These are phyloP conservation scores for Drosophila nikananu DNA, from an alignment of 1,140 invertebrate genomes.

Conservation along the genomic window DNA sequence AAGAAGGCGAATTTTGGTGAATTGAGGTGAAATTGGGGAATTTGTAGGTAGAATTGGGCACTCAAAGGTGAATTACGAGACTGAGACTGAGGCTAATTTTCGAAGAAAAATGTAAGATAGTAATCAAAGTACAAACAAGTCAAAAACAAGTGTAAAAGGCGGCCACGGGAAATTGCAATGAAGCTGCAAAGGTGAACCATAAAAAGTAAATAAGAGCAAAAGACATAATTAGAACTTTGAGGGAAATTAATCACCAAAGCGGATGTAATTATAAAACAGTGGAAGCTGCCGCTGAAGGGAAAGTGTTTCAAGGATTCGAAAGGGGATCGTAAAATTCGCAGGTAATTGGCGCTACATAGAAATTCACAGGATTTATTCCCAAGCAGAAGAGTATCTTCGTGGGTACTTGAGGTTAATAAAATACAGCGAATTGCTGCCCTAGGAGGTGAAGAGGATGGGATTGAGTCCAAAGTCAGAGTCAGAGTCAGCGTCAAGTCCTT, in stretches of 20 bases:
- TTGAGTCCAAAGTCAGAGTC: not conserved
- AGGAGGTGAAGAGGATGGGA: not conserved
- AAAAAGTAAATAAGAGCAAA: not conserved
- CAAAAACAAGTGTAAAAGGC: not conserved
- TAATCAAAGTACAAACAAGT: not conserved
- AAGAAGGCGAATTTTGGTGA: not conserved
- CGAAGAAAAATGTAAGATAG: too few species aligned
- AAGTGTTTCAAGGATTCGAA: slow-evolving; percentile 2
- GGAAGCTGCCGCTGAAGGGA: not conserved
- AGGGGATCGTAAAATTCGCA: not conserved
- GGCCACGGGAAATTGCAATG: not conserved
- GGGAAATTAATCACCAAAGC: slow-evolving; percentile 7
- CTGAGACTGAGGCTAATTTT: too few species aligned
- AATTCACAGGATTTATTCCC: slow-evolving; percentile 1
- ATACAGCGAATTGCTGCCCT: not conserved
- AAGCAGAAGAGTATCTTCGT: not conserved
- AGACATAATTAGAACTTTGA: not conserved
- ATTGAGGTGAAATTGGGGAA: not conserved
- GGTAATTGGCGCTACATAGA: slow-evolving; percentile 6
- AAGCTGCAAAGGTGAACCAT: not conserved
- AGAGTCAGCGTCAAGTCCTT: slow-evolving; percentile 18
- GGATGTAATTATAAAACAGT: slow-evolving; percentile 19
- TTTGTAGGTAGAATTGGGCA: not conserved
- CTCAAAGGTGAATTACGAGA: not conserved
- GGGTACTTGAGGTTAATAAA: slow-evolving; percentile 15